Evolutionary conservation across 2,888 invertebrate species (phyloP).

Genomic region (Nephrotoma guestfalica): DNA sequence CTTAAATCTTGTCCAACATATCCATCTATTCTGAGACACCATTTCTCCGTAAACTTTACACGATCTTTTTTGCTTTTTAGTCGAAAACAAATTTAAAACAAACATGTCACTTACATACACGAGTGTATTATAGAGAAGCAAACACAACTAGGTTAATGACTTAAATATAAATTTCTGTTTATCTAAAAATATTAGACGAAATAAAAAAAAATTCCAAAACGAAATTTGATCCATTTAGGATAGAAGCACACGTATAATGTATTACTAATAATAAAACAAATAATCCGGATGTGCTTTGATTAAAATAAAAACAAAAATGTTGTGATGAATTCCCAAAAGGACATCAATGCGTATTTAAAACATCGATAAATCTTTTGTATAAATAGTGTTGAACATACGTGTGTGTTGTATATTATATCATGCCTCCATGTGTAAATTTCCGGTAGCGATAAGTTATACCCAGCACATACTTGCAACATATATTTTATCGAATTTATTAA

Average conservation of each 20-base stretch:
- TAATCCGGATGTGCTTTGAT: not conserved
- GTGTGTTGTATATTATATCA: not conserved
- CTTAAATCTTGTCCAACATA: not conserved
- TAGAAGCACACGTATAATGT: not conserved
- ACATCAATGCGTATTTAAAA: not conserved
- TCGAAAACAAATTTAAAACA: not conserved
- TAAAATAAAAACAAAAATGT: not conserved
- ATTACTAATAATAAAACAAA: not conserved
- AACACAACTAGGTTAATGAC: not conserved
- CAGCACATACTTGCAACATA: not conserved
- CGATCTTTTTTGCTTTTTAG: not conserved
- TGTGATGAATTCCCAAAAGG: not conserved
- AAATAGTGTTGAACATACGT: not conserved
- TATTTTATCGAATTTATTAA: not conserved
- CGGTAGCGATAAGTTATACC: not conserved
- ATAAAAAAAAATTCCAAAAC: not conserved
- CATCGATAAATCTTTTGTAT: not conserved
- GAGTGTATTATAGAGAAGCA: not conserved
- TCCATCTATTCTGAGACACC: not conserved
- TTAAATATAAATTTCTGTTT: not conserved
- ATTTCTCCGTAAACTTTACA: not conserved
- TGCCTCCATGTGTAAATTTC: not conserved
- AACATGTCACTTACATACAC: not conserved
- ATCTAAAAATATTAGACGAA: not conserved
- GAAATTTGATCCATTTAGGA: not conserved